Base-by-base conservation (phyloP, 2,888 invertebrate species). In the Torymus aiolomorphi region DNA sequence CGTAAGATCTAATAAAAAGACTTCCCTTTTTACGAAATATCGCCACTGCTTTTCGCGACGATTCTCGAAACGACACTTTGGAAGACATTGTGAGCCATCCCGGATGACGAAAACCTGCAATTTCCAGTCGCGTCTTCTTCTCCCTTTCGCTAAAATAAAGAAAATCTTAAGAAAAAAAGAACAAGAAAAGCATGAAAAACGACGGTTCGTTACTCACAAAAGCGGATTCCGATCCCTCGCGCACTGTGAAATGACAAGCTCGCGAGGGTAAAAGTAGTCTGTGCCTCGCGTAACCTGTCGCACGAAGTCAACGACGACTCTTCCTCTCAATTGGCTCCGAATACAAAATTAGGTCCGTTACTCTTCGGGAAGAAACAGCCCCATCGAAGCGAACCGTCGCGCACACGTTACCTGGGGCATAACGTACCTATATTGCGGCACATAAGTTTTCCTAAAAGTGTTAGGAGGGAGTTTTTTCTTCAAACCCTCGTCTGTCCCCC, bases 261-360 rank as follows among this genome's bases (percentile, higher is more conserved):
- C 31, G 59, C 42, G 51, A 31, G 61, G 61, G 63, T 51, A 52
- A 74, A 57, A 78, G 73, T 57, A 56, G 65, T 61, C 42, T 16
- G 76, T 54, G 56, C 20, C 42, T n/a, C 57, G 20, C 51, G 66
- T 18, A 54, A 20, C 31, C 16, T 63, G 49, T 49, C n/a, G n/a
- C 49, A 62, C 24, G 65, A 24, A 20, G 16, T 52, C 66, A 14
- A 42, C 57, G 65, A 76, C 65, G 77, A 82, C 81, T 85, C 81
- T 84, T 85, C 84, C 80, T 66, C 83, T 85, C 85, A 83, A 85
- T 85, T 83, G 84, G 80, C 81, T 80, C 66, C 84, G 82, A 85
- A 84, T 84, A 80, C 83, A 80, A 84, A 85, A 85, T 85, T 84
- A 84, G 84, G 82, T 82, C 82, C 74, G 74, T 77, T 78, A 78